These are phyloP conservation scores for Leontocebus nigricollis DNA, from an alignment of 2,797 vertebrate species.

Conservation along the genomic window DNA sequence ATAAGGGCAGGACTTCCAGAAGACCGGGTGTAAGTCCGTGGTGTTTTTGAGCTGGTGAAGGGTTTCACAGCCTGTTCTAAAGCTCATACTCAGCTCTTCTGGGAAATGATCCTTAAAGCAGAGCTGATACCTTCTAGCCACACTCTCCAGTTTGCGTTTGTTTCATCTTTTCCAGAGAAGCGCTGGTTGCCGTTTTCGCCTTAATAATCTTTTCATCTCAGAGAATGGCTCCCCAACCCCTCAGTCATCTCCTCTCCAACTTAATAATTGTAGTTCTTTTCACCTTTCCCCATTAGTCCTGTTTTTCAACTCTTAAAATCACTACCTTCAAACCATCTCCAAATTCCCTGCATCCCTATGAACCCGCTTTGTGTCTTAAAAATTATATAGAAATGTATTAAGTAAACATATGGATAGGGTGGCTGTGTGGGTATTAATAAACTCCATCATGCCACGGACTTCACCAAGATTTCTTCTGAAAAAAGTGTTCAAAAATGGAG, in stretches of 20 bases:
- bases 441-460: not conserved
- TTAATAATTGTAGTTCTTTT: conserved; percentile 9
- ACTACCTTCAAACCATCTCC: not conserved
- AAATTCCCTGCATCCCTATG: not conserved
- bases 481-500: not conserved
- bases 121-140: conserved; percentile 13
- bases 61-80: not conserved
- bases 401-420: not conserved
- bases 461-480: not conserved
- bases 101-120: not conserved
- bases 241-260: not conserved
- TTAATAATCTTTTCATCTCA: conserved; percentile 1
- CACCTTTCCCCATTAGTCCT: not conserved
- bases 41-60: not conserved
- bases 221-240: not conserved
- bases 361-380: not conserved
- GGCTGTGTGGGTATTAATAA: not conserved
- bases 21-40: not conserved
- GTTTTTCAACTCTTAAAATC: not conserved
- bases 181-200: not conserved
- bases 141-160: not conserved
- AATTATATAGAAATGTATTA: not conserved
- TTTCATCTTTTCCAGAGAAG: not conserved
- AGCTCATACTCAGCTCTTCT: not conserved
- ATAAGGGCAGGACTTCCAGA: not conserved